A percentile compares a stretch with the other conserved stretches of the same genome.
These are phyloP conservation scores for Anoura caudifer DNA, from an alignment of 2,113 vertebrate species.

Conservation along the genomic window DNA sequence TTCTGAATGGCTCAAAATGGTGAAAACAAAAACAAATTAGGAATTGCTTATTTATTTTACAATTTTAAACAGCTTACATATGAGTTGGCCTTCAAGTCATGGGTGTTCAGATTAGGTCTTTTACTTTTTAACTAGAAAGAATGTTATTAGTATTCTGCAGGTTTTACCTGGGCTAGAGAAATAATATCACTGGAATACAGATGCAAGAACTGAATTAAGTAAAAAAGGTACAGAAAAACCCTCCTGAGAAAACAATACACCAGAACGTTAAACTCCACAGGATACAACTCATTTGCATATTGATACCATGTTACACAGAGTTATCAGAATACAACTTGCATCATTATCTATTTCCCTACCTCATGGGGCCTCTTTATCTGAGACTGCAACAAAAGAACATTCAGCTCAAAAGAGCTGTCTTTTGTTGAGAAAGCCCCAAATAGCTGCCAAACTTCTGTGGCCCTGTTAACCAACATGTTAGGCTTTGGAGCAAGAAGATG, in stretches of 20 bases:
- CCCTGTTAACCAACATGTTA: not conserved
- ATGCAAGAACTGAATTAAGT: constrained; percentile 1
- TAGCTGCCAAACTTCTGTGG: not conserved
- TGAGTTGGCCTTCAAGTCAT: not conserved
- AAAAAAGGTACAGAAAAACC: constrained; percentile 20
- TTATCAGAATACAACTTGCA: not conserved
- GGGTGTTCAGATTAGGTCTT: not conserved
- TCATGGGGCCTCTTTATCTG: not conserved
- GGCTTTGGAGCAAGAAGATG: not conserved
- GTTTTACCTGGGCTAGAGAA: not conserved
- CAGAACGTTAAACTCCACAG: not conserved
- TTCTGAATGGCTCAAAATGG: constrained; percentile 39
- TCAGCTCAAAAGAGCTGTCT: not conserved
- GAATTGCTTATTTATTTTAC: not conserved
- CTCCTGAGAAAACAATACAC: not conserved
- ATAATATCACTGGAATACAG: not conserved
- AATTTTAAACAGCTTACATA: not conserved
- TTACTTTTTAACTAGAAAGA: constrained; percentile 40
- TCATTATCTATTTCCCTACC: not conserved
- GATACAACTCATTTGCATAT: not conserved
- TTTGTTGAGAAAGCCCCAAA: not conserved
- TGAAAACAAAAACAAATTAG: constrained; percentile 26
- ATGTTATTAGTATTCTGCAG: not conserved
- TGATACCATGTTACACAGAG: not conserved
- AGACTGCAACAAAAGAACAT: not conserved